Conservation (phyloP, 2,888 invertebrate species). For the Agriotes lineatus region DNA sequence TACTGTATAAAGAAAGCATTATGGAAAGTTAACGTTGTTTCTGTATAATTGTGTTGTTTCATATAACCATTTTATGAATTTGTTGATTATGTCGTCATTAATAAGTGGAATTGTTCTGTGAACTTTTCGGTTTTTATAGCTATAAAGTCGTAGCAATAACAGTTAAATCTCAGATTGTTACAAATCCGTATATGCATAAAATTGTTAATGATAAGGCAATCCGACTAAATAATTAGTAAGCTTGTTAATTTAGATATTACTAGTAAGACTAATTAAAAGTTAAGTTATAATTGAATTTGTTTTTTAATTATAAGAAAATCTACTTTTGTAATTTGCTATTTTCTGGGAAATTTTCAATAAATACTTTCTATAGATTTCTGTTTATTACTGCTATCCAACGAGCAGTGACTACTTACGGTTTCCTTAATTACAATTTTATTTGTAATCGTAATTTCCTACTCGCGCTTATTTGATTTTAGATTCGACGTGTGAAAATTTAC, state of each 20-base stretch:
- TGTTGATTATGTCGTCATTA: background rate
- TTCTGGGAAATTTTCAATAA: constrained; percentile 30
- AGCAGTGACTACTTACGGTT: too few species aligned
- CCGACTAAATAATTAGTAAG: constrained; percentile 30
- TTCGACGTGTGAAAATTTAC: too few species aligned
- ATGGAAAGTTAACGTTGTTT: background rate
- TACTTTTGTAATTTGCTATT: constrained; percentile 39
- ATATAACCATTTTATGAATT: constrained; percentile 11
- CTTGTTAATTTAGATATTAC: constrained; percentile 38
- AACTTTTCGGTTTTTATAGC: constrained; percentile 23
- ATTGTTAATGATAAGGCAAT: constrained; percentile 30
- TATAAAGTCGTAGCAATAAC: constrained; percentile 42
- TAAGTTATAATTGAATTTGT: constrained; percentile 38
- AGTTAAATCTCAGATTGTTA: constrained; percentile 29
- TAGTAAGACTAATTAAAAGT: constrained; percentile 39
- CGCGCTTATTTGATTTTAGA: too few species aligned
- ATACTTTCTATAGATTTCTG: constrained; percentile 22
- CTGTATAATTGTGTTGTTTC: constrained; percentile 3
- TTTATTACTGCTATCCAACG: background rate
- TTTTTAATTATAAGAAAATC: constrained; percentile 33
- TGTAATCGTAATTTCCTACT: too few species aligned
- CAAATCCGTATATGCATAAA: constrained; percentile 16
- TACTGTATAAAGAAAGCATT: constrained; percentile 4
- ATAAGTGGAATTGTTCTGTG: background rate
- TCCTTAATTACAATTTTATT: too few species aligned